These are phyloP conservation scores for Zaprionus tsacasi DNA, from an alignment of 1,140 invertebrate species.

Conservation along the genomic window DNA sequence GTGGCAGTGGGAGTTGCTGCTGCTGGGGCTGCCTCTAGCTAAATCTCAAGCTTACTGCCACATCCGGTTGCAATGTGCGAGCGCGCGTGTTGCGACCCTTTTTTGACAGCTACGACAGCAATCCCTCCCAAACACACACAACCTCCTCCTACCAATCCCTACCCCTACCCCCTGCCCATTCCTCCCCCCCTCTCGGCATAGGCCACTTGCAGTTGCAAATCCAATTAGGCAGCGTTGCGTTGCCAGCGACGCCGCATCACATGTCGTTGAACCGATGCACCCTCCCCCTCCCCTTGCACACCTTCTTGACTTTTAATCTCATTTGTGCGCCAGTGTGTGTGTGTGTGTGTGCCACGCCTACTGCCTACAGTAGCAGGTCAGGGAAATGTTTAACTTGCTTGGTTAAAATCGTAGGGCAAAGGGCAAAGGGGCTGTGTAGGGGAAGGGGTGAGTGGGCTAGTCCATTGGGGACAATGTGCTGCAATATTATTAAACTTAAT, in stretches of 20 bases:
- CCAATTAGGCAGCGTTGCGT: constrained; percentile 69
- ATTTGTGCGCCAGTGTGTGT: constrained; percentile 45
- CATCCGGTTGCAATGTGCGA: not conserved
- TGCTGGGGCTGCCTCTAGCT: not conserved
- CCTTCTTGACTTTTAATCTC: constrained; percentile 73
- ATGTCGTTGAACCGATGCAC: constrained; percentile 46
- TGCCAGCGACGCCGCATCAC: constrained; percentile 43
- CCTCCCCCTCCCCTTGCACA: not conserved
- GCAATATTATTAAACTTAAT: constrained; percentile 75
- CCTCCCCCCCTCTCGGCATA: not conserved
- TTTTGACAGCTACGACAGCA: not conserved
- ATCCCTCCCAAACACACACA: not conserved
- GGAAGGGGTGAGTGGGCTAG: not conserved
- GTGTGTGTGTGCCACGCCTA: constrained; percentile 14
- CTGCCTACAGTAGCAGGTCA: not conserved
- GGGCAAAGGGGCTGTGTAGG: not conserved
- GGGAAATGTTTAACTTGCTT: constrained; percentile 37
- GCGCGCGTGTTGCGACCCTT: not conserved
- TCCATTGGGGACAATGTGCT: constrained; percentile 6
- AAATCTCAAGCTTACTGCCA: constrained; percentile 2
- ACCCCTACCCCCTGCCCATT: not conserved
- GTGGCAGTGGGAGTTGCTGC: not conserved
- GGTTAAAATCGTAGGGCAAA: constrained; percentile 23
- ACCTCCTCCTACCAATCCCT: not conserved
- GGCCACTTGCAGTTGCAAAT: constrained; percentile 74